These are phyloP conservation scores for Rotaria sp. DNA, from an alignment of 2,888 invertebrate species.

Conservation along the genomic window DNA sequence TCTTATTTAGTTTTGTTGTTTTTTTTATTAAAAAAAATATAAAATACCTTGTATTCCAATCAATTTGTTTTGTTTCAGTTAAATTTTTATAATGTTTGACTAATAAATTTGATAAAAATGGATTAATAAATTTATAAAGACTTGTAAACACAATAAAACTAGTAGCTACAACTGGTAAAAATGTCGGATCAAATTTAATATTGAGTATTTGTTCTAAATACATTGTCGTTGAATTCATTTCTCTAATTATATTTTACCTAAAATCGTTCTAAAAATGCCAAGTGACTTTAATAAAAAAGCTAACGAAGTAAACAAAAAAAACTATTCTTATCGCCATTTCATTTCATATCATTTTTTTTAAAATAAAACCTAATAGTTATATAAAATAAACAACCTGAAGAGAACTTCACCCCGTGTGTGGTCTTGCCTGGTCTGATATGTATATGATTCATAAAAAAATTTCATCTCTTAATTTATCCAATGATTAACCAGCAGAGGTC, in stretches of 20 bases:
- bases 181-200: not conserved
- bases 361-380: too few relatives aligned
- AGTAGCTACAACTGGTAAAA: not conserved
- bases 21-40: too few relatives aligned
- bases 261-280: not conserved
- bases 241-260: not conserved
- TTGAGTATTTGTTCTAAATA: not conserved
- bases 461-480: too few relatives aligned
- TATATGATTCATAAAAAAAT: too few relatives aligned
- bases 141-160: not conserved
- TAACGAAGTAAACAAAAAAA: too few relatives aligned
- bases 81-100: not conserved
- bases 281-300: not conserved
- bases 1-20: conserved; percentile 26
- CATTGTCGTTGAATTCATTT: not conserved
- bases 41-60: conserved; percentile 31
- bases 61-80: conserved; percentile 31
- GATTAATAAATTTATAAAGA: conserved; percentile 5
- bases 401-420: too few relatives aligned
- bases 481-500: too few relatives aligned
- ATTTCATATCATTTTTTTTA: too few relatives aligned
- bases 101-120: not conserved
- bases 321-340: too few relatives aligned
- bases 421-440: too few relatives aligned
- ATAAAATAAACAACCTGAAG: too few relatives aligned